phyloP scores from a whole-genome alignment of 2,888 invertebrate species.

The Lithodes maja region DNA sequence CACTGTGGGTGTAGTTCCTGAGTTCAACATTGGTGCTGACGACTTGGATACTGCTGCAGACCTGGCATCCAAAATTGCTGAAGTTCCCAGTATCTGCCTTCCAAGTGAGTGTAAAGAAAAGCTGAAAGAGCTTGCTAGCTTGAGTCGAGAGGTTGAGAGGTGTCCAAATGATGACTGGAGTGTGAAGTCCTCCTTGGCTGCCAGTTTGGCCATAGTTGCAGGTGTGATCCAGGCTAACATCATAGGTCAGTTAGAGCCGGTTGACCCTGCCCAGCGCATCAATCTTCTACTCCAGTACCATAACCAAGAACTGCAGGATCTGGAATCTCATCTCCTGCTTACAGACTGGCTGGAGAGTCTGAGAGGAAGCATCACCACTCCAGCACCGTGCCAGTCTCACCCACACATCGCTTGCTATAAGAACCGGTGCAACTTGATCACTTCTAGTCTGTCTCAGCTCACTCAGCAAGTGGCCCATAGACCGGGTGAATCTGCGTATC shows the following conservation, averaged over 20 bases:
- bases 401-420: conserved; percentile 46
- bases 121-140: conserved; percentile 7
- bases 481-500: conserved; percentile 72
- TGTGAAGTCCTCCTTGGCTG: conserved; percentile 49
- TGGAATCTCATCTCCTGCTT: conserved; percentile 38
- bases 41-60: conserved; percentile 17
- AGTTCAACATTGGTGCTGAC: conserved; percentile 24
- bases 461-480: conserved; percentile 71
- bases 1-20: conserved; percentile 17
- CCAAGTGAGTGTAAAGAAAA: conserved; percentile 3
- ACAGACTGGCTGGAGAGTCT: conserved; percentile 55
- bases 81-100: background rate
- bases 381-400: conserved; percentile 26
- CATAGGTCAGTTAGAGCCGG: conserved; percentile 78
- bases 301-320: conserved; percentile 80
- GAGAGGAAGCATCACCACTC: conserved; percentile 28
- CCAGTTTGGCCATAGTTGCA: conserved; percentile 63
- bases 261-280: conserved; percentile 90
- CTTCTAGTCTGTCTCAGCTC: conserved; percentile 51
- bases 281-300: conserved; percentile 83
- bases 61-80: conserved; percentile 33
- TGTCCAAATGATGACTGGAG: conserved; percentile 27
- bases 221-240: conserved; percentile 71
- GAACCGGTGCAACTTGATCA: conserved; percentile 28
- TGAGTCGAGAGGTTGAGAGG: background rate